These are phyloP conservation scores for Erythrocebus patas DNA, from an alignment of 2,113 vertebrate genomes.

Conservation along the genomic window DNA sequence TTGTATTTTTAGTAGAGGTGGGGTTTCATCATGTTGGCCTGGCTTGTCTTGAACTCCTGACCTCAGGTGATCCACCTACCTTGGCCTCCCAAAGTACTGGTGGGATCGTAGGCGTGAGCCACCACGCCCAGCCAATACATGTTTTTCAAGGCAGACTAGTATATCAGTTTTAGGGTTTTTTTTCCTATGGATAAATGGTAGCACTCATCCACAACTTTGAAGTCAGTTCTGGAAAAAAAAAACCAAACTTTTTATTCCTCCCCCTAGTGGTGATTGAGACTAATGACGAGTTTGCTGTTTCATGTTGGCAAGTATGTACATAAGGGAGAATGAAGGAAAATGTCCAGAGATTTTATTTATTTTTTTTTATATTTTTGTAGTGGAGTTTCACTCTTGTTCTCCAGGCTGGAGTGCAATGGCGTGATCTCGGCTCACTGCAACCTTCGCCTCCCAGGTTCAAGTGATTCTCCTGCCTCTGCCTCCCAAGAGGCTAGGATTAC, in stretches of 20 bases:
- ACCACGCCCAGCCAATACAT: not conserved
- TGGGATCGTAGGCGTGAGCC: too few species aligned
- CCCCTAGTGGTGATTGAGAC: not conserved
- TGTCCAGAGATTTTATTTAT: not conserved
- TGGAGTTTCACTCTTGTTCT: too few species aligned
- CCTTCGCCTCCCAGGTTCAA: too few species aligned
- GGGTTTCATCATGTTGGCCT: too few species aligned
- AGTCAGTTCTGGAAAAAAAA: not conserved
- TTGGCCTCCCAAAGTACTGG: too few species aligned
- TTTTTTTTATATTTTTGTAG: not conserved
- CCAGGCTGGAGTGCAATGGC: too few species aligned
- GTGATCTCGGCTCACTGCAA: too few species aligned
- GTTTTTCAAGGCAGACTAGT: not conserved
- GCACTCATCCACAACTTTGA: not conserved
- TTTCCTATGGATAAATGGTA: not conserved
- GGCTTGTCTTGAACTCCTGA: too few species aligned
- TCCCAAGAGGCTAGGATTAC: not conserved
- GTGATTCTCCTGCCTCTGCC: too few species aligned
- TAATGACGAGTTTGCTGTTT: not conserved
- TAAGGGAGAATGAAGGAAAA: not conserved
- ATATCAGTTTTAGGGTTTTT: not conserved
- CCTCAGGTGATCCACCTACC: too few species aligned
- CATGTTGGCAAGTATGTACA: not conserved
- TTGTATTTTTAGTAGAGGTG: too few species aligned
- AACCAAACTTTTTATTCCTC: not conserved